A percentile compares a stretch with the other conserved stretches of the same genome.
Conservation (phyloP, 53 echinoderm and acorn worm species). For the Mesocentrotus franciscanus region DNA sequence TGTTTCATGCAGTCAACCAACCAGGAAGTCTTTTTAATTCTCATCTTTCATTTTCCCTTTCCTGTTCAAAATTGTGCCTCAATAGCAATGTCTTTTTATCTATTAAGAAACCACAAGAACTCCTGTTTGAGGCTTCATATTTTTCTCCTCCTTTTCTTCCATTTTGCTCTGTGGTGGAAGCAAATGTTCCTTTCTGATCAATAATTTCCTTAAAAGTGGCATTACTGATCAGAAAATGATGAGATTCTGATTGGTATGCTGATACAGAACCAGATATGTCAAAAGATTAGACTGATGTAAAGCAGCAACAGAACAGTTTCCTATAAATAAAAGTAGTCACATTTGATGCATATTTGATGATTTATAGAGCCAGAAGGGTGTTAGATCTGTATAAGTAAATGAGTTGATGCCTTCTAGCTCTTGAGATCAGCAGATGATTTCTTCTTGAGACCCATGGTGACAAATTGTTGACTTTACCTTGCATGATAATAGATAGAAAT, state of each 20-base stretch:
- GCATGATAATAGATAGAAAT: too few relatives aligned
- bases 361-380: too few relatives aligned
- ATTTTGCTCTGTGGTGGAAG: background rate
- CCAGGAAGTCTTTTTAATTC: slow-evolving; percentile 39
- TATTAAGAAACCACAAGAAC: background rate
- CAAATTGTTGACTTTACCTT: too few relatives aligned
- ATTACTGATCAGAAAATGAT: background rate
- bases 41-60: background rate
- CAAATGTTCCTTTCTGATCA: background rate
- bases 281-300: too few relatives aligned
- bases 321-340: too few relatives aligned
- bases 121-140: background rate
- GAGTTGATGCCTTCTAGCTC: too few relatives aligned
- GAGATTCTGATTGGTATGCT: background rate
- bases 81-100: background rate
- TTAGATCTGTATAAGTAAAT: too few relatives aligned
- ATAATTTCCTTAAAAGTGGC: background rate
- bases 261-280: background rate
- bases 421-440: too few relatives aligned
- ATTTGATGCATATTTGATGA: too few relatives aligned
- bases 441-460: too few relatives aligned
- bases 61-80: background rate
- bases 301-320: too few relatives aligned
- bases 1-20: background rate
- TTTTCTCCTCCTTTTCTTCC: background rate